phyloP scores from a whole-genome alignment of 37 sponge, comb jelly and placozoan genomes.

The Lycopodina hypogea region DNA sequence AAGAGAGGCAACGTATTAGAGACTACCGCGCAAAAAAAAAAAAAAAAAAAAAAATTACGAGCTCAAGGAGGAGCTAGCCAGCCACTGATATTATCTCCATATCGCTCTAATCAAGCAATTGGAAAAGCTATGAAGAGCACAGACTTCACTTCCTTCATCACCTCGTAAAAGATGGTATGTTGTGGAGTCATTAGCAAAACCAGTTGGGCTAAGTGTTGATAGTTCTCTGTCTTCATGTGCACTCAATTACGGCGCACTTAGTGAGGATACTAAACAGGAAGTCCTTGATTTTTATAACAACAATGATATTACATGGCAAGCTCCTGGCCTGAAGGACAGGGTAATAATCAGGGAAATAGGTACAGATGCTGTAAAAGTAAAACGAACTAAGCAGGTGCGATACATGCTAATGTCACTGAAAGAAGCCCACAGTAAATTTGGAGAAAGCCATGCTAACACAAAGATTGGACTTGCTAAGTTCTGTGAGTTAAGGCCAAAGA shows the following conservation, averaged over 20 bases:
- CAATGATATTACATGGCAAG: constrained; percentile 46
- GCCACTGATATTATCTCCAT: constrained; percentile 14
- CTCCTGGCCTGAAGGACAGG: constrained; percentile 38
- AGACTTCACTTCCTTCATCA: background rate
- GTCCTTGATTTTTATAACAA: constrained; percentile 22
- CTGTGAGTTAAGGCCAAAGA: constrained; percentile 45
- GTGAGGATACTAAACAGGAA: background rate
- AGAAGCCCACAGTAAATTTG: constrained; percentile 26
- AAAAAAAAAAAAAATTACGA: background rate
- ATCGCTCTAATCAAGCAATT: constrained; percentile 5
- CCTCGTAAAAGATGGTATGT: background rate
- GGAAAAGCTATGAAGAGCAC: constrained; percentile 16
- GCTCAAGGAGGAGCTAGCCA: background rate
- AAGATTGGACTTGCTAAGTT: constrained; percentile 37
- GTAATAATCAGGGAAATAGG: constrained; percentile 23
- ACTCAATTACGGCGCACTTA: background rate
- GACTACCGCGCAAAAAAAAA: background rate
- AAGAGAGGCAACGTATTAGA: constrained; percentile 1
- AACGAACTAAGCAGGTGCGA: constrained; percentile 33
- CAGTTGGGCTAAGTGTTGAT: background rate
- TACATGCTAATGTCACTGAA: constrained; percentile 46
- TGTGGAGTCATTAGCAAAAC: background rate
- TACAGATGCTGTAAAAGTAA: constrained; percentile 9
- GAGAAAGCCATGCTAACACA: background rate
- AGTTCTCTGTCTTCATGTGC: background rate